Evolutionary conservation across 2,797 vertebrate species (phyloP).

Genomic region (Acanthiza pusilla): DNA sequence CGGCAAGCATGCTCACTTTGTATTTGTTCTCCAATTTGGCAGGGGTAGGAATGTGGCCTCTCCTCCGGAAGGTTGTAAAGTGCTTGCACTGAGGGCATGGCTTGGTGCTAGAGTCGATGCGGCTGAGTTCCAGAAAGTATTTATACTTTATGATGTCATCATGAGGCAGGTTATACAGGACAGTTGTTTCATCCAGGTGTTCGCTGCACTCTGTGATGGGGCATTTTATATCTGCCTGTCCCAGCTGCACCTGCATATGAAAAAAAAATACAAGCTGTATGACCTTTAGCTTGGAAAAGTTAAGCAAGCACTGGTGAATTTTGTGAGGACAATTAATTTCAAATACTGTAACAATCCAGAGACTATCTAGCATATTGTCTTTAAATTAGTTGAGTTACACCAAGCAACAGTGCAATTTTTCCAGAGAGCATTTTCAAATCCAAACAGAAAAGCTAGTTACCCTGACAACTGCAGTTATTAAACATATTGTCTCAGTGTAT

Average conservation of each 20-base stretch:
- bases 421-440: neutral
- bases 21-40: constrained; percentile 91
- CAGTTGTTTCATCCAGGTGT: constrained; percentile 86
- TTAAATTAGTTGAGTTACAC: neutral
- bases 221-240: constrained; percentile 86
- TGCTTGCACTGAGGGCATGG: constrained; percentile 95
- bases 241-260: constrained; percentile 83
- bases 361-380: neutral
- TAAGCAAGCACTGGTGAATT: neutral
- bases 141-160: constrained; percentile 92
- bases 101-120: constrained; percentile 93
- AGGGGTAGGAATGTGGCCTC: constrained; percentile 78
- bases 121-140: constrained; percentile 94
- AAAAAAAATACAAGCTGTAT: neutral
- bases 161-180: constrained; percentile 84
- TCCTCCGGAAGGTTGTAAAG: constrained; percentile 91
- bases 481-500: neutral
- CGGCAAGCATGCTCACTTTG: constrained; percentile 83
- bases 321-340: neutral
- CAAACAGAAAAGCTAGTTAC: neutral
- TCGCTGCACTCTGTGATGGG: constrained; percentile 93
- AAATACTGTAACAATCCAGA: neutral
- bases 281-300: neutral
- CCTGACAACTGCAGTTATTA: neutral
- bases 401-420: neutral